Conservation (phyloP, 2,113 vertebrate genomes). For the Caranx melampygus region DNA sequence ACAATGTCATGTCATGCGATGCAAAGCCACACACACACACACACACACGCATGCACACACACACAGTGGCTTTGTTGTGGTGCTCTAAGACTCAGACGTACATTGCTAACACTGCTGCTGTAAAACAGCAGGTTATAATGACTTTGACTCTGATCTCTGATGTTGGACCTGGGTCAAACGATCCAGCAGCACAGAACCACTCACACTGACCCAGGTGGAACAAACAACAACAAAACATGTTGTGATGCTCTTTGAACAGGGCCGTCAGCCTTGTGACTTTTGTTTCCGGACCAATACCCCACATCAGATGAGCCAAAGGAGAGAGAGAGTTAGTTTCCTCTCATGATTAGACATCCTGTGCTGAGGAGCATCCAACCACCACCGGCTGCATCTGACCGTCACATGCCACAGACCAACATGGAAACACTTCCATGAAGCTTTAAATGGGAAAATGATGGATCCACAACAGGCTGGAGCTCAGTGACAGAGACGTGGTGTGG, state of each 20-base stretch:
- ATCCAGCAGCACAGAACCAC: background rate
- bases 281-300: background rate
- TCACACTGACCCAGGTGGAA: conserved; percentile 6
- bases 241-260: background rate
- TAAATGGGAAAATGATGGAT: background rate
- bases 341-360: conserved; percentile 10
- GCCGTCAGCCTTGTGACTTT: conserved; percentile 25
- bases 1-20: conserved; percentile 69
- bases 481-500: too few species aligned
- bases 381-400: background rate
- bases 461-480: too few species aligned
- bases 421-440: background rate
- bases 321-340: conserved; percentile 19
- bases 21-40: conserved; percentile 30
- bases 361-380: background rate
- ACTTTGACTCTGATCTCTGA: conserved; percentile 16
- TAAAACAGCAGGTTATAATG: background rate
- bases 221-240: too few species aligned
- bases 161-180: conserved; percentile 10
- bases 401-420: background rate
- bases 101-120: background rate
- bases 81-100: background rate
- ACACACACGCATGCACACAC: conserved; percentile 12
- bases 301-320: conserved; percentile 4
- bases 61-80: conserved; percentile 7